Conservation (phyloP, 2,888 invertebrate species). For the Caenorhabditis drosophilae region DNA sequence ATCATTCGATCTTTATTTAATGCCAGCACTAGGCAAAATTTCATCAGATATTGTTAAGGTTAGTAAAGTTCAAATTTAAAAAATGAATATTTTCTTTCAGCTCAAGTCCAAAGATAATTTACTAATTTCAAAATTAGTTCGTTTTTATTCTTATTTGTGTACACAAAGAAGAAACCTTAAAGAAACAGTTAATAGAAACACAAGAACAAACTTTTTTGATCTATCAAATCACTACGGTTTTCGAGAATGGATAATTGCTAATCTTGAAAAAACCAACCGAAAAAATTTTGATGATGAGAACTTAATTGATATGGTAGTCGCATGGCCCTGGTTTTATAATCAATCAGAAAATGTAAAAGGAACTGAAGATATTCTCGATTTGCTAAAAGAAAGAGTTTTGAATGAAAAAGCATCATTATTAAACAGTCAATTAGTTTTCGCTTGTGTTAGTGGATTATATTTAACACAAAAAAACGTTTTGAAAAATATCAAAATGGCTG, state of each 20-base stretch:
- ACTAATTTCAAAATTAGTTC: constrained; percentile 12
- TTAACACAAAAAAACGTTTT: constrained; percentile 10
- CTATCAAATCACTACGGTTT: constrained; percentile 19
- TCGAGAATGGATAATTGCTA: constrained; percentile 24
- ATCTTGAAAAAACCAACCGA: constrained; percentile 5
- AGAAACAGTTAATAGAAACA: constrained; percentile 13
- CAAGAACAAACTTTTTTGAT: constrained; percentile 29
- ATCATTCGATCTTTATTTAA: constrained; percentile 54
- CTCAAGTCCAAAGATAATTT: constrained; percentile 5
- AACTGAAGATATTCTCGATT: constrained; percentile 15
- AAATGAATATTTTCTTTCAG: constrained; percentile 2
- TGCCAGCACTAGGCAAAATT: constrained; percentile 52
- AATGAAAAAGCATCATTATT: constrained; percentile 1
- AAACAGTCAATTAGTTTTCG: constrained; percentile 18
- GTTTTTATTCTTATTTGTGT: constrained; percentile 33
- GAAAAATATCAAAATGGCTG: constrained; percentile 13
- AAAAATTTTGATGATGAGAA: neutral
- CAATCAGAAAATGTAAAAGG: constrained; percentile 31
- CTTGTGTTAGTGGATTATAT: constrained; percentile 20
- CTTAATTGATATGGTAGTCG: constrained; percentile 21
- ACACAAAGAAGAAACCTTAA: constrained; percentile 21
- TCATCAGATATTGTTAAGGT: constrained; percentile 23
- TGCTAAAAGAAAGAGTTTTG: constrained; percentile 6
- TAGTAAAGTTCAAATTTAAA: neutral
- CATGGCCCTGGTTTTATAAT: constrained; percentile 47